Percentiles rank a stretch among this genome's conserved stretches.
Conservation (phyloP, 1,140 invertebrate species). For the Aphaenogaster rudis region DNA sequence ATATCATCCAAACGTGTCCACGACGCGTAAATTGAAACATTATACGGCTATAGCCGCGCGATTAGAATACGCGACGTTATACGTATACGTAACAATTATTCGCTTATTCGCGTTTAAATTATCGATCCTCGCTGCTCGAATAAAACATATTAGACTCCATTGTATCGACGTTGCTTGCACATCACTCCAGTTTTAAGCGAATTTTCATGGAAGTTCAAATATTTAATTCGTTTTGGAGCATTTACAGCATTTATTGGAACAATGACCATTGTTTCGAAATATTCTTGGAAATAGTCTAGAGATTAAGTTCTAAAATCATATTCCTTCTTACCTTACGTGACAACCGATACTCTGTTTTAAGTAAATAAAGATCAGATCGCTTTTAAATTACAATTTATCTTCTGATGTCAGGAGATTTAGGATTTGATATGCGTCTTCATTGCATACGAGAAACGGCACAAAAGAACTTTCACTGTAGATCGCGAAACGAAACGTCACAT, state of each 20-base stretch:
- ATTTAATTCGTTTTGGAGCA: background rate
- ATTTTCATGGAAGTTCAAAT: background rate
- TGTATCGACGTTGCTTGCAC: background rate
- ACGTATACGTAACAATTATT: constrained; percentile 27
- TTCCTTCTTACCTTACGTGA: background rate
- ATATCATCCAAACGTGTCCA: background rate
- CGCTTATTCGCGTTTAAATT: constrained; percentile 16
- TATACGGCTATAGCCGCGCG: background rate
- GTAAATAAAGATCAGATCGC: background rate
- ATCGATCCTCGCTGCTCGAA: background rate
- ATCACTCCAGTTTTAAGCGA: constrained; percentile 3
- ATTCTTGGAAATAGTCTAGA: background rate
- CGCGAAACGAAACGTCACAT: constrained; percentile 20
- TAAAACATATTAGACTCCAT: background rate
- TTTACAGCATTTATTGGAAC: background rate
- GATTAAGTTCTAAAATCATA: background rate
- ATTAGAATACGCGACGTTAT: constrained; percentile 40
- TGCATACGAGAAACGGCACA: background rate
- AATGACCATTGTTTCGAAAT: background rate
- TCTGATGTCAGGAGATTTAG: background rate
- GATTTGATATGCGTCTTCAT: background rate
- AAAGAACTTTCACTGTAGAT: background rate
- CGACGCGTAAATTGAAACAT: constrained; percentile 48
- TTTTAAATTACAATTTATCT: background rate
- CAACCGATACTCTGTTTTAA: background rate